A percentile compares a stretch with the other conserved stretches of the same genome.
phyloP scores from a whole-genome alignment of 2,797 vertebrate species.

The Craterocephalus amniculus region DNA sequence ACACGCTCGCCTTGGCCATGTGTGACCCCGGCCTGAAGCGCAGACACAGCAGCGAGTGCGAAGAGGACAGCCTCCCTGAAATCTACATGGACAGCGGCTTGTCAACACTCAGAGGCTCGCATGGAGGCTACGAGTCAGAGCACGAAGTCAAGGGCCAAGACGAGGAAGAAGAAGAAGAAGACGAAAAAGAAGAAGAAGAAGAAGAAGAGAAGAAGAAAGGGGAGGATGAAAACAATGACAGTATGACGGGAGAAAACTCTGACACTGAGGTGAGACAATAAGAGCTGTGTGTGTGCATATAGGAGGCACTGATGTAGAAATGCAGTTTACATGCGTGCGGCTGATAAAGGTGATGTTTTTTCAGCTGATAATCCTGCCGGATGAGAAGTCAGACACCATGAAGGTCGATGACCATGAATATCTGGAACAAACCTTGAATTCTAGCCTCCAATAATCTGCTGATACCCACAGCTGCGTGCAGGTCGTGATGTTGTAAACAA shows the following conservation, averaged over 20 bases:
- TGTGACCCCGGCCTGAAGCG: conserved; percentile 93
- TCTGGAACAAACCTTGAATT: not conserved
- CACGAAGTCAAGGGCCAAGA: conserved; percentile 82
- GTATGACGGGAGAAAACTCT: conserved; percentile 82
- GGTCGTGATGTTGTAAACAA: not conserved
- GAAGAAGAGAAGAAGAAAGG: conserved; percentile 67
- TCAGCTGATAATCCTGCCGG: not conserved
- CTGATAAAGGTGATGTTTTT: not conserved
- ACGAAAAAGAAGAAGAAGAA: conserved; percentile 73
- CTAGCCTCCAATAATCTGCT: not conserved
- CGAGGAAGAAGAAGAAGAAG: conserved; percentile 72
- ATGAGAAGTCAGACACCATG: not conserved
- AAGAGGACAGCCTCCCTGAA: conserved; percentile 91
- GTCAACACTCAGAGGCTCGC: conserved; percentile 90
- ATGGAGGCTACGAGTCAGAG: conserved; percentile 91
- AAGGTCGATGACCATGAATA: not conserved
- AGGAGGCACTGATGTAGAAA: not conserved
- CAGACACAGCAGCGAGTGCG: conserved; percentile 87
- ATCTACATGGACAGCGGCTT: conserved; percentile 93
- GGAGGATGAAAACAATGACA: conserved; percentile 71
- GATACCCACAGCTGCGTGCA: not conserved
- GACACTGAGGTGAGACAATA: conserved; percentile 87
- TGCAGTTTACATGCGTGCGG: not conserved
- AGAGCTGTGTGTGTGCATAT: not conserved
- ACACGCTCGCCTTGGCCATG: conserved; percentile 86